phyloP scores from a whole-genome alignment of 2,797 vertebrate genomes.

The Muscicapa striata region DNA sequence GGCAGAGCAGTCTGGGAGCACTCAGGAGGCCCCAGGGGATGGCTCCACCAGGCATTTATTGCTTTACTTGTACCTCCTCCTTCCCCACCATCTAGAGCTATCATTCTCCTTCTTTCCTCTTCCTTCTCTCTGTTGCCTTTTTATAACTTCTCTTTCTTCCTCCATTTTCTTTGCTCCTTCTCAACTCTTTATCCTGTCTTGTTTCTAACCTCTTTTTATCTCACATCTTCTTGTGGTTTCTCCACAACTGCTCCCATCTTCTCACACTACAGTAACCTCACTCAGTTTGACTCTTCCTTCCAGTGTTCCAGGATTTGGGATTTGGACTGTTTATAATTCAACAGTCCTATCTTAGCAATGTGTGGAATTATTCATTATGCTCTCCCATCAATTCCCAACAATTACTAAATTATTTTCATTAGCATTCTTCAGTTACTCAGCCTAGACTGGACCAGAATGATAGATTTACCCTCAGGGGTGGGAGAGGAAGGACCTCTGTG shows the following conservation, averaged over 20 bases:
- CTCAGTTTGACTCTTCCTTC: background rate
- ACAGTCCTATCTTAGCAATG: background rate
- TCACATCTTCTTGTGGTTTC: background rate
- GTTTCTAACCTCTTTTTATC: background rate
- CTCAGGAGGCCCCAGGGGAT: background rate
- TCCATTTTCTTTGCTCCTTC: background rate
- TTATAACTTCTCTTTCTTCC: background rate
- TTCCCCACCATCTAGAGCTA: background rate
- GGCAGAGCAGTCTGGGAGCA: background rate
- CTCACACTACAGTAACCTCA: background rate
- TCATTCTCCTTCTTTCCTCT: background rate
- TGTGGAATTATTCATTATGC: background rate
- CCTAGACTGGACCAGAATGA: background rate
- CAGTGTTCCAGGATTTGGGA: background rate
- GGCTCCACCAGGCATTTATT: background rate
- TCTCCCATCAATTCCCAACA: background rate
- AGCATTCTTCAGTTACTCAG: background rate
- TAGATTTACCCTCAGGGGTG: background rate
- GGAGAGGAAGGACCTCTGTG: background rate
- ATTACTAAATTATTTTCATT: background rate
- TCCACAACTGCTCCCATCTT: background rate
- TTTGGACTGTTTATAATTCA: background rate
- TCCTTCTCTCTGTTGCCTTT: background rate
- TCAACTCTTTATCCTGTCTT: background rate
- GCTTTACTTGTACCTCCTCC: background rate